Percentiles rank a stretch among this genome's conserved stretches.
phyloP scores from a whole-genome alignment of 2,113 vertebrate genomes.

The Oncorhynchus kisutch region DNA sequence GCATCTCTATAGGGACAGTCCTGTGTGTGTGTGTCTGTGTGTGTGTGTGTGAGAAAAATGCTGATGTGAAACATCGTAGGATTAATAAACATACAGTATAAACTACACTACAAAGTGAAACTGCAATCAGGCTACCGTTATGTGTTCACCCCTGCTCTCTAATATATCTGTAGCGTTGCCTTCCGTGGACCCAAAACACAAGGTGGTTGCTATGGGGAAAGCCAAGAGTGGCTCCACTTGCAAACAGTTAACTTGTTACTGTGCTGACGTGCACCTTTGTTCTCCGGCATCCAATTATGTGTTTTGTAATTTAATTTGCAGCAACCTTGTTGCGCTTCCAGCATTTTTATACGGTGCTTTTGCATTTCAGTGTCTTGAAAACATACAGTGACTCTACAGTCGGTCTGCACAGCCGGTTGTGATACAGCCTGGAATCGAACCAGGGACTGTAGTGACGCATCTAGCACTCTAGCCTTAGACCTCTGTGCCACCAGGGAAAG shows the following conservation, averaged over 20 bases:
- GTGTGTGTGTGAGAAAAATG: constrained; percentile 14
- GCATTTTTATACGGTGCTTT: background rate
- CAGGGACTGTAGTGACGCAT: too few species aligned
- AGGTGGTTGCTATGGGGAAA: constrained; percentile 1
- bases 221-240: constrained; percentile 7
- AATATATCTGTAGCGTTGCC: constrained; percentile 22
- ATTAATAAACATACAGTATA: background rate
- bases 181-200: constrained; percentile 3
- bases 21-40: background rate
- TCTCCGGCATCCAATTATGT: background rate
- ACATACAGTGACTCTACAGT: background rate
- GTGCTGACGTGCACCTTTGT: background rate
- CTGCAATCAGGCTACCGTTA: constrained; percentile 7
- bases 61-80: constrained; percentile 38
- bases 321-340: background rate
- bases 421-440: too few species aligned
- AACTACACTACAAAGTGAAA: constrained; percentile 40
- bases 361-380: background rate
- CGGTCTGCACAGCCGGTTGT: background rate
- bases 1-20: background rate
- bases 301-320: background rate
- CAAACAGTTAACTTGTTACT: constrained; percentile 7
- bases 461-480: too few species aligned
- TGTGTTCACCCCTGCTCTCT: background rate
- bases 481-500: too few species aligned